Conservation (phyloP, 2,888 invertebrate species). For the Chrysodeixis includens region DNA sequence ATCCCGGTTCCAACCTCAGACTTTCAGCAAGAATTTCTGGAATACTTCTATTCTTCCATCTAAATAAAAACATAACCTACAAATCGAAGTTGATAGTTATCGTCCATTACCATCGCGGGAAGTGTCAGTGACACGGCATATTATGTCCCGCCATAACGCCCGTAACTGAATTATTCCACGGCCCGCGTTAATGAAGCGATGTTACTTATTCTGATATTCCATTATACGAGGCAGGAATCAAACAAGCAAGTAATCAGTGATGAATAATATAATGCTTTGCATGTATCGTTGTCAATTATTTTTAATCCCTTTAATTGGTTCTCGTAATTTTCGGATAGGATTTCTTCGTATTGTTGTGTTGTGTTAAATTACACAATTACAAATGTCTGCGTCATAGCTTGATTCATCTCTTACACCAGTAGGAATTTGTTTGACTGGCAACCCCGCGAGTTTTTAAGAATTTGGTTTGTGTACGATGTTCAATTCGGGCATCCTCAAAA, state of each 20-base stretch:
- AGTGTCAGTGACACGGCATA: conserved; percentile 30
- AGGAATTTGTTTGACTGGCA: too few species aligned
- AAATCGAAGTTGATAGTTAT: conserved; percentile 12
- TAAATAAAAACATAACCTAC: background rate
- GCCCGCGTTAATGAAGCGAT: conserved; percentile 36
- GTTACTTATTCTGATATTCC: conserved; percentile 24
- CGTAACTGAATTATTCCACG: conserved; percentile 21
- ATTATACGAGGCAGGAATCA: conserved; percentile 24
- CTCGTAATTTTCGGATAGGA: background rate
- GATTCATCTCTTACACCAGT: too few species aligned
- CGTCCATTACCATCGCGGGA: conserved; percentile 16
- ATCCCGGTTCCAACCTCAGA: too few species aligned
- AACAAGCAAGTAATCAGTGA: conserved; percentile 21
- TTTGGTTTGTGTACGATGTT: too few species aligned
- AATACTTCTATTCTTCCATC: too few species aligned
- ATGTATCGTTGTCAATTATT: background rate
- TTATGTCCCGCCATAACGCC: conserved; percentile 1
- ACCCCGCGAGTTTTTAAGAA: too few species aligned
- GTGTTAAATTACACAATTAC: background rate
- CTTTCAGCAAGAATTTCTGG: too few species aligned
- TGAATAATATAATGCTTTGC: conserved; percentile 20
- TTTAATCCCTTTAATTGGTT: background rate
- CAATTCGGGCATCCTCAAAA: too few species aligned
- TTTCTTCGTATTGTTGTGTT: background rate
- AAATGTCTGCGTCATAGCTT: too few species aligned